Base-by-base conservation (phyloP, 2,888 invertebrate genomes). In the Troglohyphantes excavatus region DNA sequence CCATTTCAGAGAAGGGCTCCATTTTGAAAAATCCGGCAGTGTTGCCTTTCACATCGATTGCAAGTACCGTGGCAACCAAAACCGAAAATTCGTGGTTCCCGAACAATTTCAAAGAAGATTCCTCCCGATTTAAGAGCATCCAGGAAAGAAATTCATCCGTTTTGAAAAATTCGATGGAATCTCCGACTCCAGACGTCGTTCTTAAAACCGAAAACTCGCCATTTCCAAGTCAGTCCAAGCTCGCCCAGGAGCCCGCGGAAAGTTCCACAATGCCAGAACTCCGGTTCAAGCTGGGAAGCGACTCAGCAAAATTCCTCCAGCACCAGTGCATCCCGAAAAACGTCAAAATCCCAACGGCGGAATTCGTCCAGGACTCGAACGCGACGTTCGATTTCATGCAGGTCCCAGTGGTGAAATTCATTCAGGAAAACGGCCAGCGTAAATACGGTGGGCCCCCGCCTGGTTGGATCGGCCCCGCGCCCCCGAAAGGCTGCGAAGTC, bases 371-470 rank as follows among this genome's bases (percentile, higher is more conserved):
- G n/a, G n/a, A n/a, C n/a, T n/a, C n/a, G n/a, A 39, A 2, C 39
- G 9, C 39, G 39, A 39, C 39, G 39, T 39, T 13, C 39, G 3
- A 2, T 39, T 7, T 39, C 3, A 39, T n/a, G 53, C 17, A 9
- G 17, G 13, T 11, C 17, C 53, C 17, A 9, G 5, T n/a, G 13
- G 5, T 53, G 53, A 13, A 21, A 23, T 72, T 97, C 73, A 94
- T 95, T 0, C 97, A 97, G 93, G 95, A 95, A 90, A 97, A 97
- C 92, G 97, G 97, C 0, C 97, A 97, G 92, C 93, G 97, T 72
- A 95, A 95, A 91, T 96, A 95, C 92, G 95, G 39, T 7, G 39
- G 94, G 3, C 83, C 89, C 17, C 94, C 95, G 13, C 96, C 96
- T 0, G 95, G 96, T 0, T 93, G 94, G 70, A 92, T 92, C 91